A percentile compares a stretch with the other conserved stretches of the same genome.
phyloP scores from a whole-genome alignment of 2,888 invertebrate species.

The Pharmacophagus antenor region DNA sequence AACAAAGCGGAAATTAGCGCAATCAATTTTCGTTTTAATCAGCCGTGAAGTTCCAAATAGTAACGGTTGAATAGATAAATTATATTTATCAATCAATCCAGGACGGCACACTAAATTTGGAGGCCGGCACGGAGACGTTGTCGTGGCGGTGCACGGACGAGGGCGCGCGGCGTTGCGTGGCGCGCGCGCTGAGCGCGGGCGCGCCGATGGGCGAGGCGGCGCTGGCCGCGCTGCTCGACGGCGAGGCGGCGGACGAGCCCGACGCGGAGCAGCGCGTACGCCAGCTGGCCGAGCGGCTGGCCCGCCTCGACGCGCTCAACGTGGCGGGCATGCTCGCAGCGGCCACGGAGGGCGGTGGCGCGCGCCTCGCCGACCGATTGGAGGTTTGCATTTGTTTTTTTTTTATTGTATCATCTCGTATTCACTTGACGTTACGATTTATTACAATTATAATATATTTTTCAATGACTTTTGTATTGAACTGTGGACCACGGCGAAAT shows the following conservation, averaged over 20 bases:
- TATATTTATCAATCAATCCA: too few relatives aligned
- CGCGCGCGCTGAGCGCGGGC: conserved; percentile 73
- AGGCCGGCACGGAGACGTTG: conserved; percentile 42
- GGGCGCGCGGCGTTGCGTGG: conserved; percentile 67
- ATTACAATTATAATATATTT: too few relatives aligned
- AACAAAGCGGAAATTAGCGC: too few relatives aligned
- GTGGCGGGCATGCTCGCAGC: conserved; percentile 88
- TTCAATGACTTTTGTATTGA: too few relatives aligned
- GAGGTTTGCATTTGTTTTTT: conserved; percentile 43
- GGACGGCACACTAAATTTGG: conserved; percentile 39
- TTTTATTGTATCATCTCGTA: not conserved
- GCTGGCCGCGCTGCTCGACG: conserved; percentile 83
- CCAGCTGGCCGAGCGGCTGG: conserved; percentile 90
- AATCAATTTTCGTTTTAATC: too few relatives aligned
- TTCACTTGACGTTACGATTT: too few relatives aligned
- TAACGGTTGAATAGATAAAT: too few relatives aligned
- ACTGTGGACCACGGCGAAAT: too few relatives aligned
- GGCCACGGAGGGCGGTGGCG: conserved; percentile 86
- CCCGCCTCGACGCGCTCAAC: conserved; percentile 83
- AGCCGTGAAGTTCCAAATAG: too few relatives aligned
- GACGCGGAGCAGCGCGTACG: conserved; percentile 87
- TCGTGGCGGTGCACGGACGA: conserved; percentile 39
- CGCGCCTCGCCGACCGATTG: conserved; percentile 78
- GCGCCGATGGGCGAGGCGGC: conserved; percentile 86
- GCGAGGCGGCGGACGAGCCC: conserved; percentile 88